Base-by-base conservation (phyloP, 92 coral and sea anemone species). In the Phenganax marumi region DNA sequence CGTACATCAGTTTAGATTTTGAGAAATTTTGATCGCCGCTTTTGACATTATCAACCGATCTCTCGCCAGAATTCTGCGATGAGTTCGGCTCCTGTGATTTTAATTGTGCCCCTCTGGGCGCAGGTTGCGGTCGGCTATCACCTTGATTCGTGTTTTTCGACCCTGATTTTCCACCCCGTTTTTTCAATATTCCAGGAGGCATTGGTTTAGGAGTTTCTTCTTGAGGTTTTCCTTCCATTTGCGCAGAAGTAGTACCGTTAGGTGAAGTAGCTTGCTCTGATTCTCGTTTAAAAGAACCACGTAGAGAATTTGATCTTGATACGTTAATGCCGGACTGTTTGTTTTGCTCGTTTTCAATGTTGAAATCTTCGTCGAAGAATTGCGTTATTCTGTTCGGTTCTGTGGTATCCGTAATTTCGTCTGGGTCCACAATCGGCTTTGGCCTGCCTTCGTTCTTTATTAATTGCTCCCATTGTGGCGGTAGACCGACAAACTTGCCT, bases 401-500 rank as follows among this genome's bases (percentile, higher is more conserved):
- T 50, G 91, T 5, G 2, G 43, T 92, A 84, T 90, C 97, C 4
- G 99, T 96, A 68, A 96, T 96, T 7, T 87, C 89, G 60, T 92
- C 99, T 52, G 99, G 99, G 83, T 96, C 99, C 12, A 96, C 97
- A 10, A 96, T 88, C 39, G 99, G 97, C 57, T 85, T 92, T 16
- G 96, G 97, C 72, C 99, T 74, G 25, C 70, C 80, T 79, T 89
- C 87, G 69, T 65, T 86, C 81, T 77, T 68, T 65, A 96, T 84
- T 68, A 96, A 86, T 54, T 92, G 94, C 87, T 91, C 97, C 99
- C 99, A 96, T 75, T 96, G 99, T 18, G 97, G 99, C 17, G 99
- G 99, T 22, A 96, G 82, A 21, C 99, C 99, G 5, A 88, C 86
- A 70, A 96, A 96, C 52, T 87, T 88, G 11, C 89, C 90, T 62